Percentiles rank a stretch among this genome's conserved stretches.
Evolutionary conservation across 2,888 invertebrate species (phyloP).

Genomic region (Cataglyphis altisquamis): DNA sequence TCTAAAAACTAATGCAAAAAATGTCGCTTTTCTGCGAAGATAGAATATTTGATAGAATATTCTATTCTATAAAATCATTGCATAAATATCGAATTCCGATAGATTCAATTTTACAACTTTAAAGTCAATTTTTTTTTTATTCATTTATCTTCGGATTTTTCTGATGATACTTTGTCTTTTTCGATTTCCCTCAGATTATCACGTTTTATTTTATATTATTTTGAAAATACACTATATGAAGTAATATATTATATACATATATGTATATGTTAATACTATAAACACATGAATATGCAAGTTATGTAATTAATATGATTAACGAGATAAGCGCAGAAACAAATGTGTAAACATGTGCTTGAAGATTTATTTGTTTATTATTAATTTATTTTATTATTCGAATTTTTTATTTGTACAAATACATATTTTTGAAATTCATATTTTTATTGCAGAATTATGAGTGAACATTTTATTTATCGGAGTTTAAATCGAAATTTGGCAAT

Average conservation of each 20-base stretch:
- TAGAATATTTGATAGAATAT: not conserved
- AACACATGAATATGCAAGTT: not conserved
- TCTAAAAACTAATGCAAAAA: not conserved
- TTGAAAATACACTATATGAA: not conserved
- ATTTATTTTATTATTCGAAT: not conserved
- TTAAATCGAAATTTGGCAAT: not conserved
- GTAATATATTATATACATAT: not conserved
- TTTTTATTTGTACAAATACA: not conserved
- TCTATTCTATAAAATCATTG: not conserved
- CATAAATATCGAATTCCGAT: not conserved
- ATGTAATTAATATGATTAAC: not conserved
- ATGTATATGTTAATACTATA: not conserved
- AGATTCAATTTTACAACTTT: not conserved
- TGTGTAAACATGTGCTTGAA: conserved; percentile 9
- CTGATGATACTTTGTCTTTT: not conserved
- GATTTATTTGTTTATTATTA: not conserved
- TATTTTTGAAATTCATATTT: conserved; percentile 8
- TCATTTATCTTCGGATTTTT: not conserved
- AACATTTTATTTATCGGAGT: not conserved
- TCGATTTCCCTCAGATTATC: not conserved
- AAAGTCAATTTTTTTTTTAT: not conserved
- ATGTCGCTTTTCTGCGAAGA: not conserved
- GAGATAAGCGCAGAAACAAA: not conserved
- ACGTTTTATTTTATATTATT: conserved; percentile 1
- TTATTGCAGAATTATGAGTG: not conserved